phyloP scores from a whole-genome alignment of 2,113 vertebrate genomes.

The Thymallus thymallus region DNA sequence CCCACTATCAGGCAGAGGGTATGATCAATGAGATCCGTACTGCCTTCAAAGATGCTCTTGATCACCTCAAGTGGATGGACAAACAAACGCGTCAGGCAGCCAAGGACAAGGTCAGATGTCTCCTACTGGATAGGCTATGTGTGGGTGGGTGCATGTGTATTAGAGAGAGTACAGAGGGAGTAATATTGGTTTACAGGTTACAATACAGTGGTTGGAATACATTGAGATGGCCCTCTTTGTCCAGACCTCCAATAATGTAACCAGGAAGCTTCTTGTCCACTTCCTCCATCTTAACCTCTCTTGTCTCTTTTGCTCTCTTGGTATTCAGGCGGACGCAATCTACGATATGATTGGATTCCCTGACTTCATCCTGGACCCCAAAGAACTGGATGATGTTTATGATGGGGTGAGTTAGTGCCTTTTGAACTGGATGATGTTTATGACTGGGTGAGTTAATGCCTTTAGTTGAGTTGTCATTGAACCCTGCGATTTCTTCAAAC shows the following conservation, averaged over 20 bases:
- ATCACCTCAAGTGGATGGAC: constrained; percentile 91
- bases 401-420: constrained; percentile 80
- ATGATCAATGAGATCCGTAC: constrained; percentile 93
- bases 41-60: constrained; percentile 86
- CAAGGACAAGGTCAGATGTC: constrained; percentile 86
- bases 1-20: constrained; percentile 82
- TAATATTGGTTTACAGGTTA: background rate
- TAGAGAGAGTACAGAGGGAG: background rate
- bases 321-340: constrained; percentile 87
- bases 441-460: constrained; percentile 80
- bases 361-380: constrained; percentile 93
- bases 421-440: constrained; percentile 93
- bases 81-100: constrained; percentile 85
- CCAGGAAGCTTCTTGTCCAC: background rate
- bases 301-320: background rate
- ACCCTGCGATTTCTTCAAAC: too few relatives aligned
- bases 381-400: constrained; percentile 94
- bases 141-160: background rate
- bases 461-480: background rate
- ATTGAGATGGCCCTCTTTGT: too few relatives aligned
- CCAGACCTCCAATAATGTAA: background rate
- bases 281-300: background rate
- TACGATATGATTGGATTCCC: constrained; percentile 99
- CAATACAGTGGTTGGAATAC: background rate
- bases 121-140: background rate